A percentile compares a stretch with the other conserved stretches of the same genome.
Evolutionary conservation across 1,140 invertebrate genomes (phyloP).

Genomic region (Drosophila asahinai): DNA sequence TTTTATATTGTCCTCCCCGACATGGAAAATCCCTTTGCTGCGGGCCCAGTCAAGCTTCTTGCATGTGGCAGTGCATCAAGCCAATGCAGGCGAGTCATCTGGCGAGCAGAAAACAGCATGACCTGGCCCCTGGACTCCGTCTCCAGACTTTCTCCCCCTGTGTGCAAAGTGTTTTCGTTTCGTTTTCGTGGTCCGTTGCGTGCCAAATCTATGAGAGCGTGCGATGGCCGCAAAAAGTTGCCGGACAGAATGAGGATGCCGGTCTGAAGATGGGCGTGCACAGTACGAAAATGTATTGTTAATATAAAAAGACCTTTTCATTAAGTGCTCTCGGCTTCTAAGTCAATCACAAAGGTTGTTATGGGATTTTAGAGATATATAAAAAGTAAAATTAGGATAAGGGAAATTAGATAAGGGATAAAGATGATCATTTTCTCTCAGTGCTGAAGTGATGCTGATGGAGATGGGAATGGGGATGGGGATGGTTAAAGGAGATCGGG

Average conservation of each 20-base stretch:
- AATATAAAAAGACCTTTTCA: background rate
- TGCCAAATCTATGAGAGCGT: slow-evolving; percentile 80
- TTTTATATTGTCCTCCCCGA: background rate
- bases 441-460: slow-evolving; percentile 18
- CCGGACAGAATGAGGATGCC: slow-evolving; percentile 50
- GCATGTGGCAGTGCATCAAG: slow-evolving; percentile 11
- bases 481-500: slow-evolving; percentile 11
- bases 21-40: background rate
- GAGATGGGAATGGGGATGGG: background rate
- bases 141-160: slow-evolving; percentile 5
- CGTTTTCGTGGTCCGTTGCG: slow-evolving; percentile 80
- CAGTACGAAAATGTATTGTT: background rate
- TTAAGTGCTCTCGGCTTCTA: background rate
- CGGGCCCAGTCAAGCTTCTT: background rate
- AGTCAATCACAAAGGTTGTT: no score
- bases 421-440: background rate
- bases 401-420: no score
- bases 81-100: slow-evolving; percentile 37
- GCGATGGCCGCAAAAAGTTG: slow-evolving; percentile 79
- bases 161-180: slow-evolving; percentile 76
- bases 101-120: slow-evolving; percentile 14
- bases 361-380: no score
- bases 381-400: no score
- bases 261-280: slow-evolving; percentile 37
- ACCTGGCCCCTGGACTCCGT: slow-evolving; percentile 27